phyloP scores from a whole-genome alignment of 2,888 invertebrate genomes.

The Vesta saturnalis region DNA sequence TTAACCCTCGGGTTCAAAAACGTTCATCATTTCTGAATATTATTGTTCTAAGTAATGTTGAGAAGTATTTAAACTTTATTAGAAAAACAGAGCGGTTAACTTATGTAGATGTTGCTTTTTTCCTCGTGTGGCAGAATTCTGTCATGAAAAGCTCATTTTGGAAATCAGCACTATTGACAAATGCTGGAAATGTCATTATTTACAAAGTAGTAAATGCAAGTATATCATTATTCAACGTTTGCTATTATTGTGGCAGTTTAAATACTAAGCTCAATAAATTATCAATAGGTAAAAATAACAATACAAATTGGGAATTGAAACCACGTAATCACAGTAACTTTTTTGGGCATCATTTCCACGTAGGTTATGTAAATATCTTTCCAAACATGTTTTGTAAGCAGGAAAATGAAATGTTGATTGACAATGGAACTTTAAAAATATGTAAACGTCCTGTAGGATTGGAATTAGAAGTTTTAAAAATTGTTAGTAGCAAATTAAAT shows the following conservation, averaged over 20 bases:
- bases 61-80: constrained; percentile 13
- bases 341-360: constrained; percentile 32
- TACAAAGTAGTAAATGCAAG: constrained; percentile 16
- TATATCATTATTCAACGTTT: constrained; percentile 27
- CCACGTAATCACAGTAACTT: constrained; percentile 36
- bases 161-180: constrained; percentile 23
- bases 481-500: constrained; percentile 34
- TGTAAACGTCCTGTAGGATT: constrained; percentile 32
- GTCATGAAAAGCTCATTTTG: constrained; percentile 18
- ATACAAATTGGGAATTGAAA: constrained; percentile 15
- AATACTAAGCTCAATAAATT: constrained; percentile 11
- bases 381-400: constrained; percentile 37
- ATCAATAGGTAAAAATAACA: background rate
- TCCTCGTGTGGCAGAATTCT: background rate
- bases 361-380: constrained; percentile 35
- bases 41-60: constrained; percentile 7
- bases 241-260: constrained; percentile 35
- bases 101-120: constrained; percentile 8
- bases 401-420: background rate
- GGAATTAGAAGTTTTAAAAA: constrained; percentile 38
- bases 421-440: constrained; percentile 3
- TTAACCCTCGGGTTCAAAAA: constrained; percentile 1
- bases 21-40: constrained; percentile 21
- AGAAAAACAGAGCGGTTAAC: background rate
- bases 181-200: constrained; percentile 40